Percentiles rank a stretch among this genome's conserved stretches.
phyloP scores from a whole-genome alignment of 1,140 invertebrate genomes.

The Aphidius gifuensis region DNA sequence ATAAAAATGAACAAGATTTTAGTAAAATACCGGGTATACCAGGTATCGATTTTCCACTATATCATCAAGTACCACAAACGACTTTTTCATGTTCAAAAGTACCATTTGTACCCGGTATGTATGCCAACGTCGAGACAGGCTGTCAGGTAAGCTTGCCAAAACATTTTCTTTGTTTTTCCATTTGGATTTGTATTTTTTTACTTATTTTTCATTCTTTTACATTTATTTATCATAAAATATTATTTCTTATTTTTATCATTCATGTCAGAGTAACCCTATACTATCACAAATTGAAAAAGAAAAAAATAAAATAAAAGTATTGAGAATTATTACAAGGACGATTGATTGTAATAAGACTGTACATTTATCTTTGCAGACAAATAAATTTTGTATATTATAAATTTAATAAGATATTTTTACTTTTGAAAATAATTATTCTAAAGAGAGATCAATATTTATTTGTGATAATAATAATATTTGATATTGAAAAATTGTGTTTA shows the following conservation, averaged over 20 bases:
- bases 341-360: slow-evolving; percentile 3
- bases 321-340: slow-evolving; percentile 30
- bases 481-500: too few species aligned
- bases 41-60: slow-evolving; percentile 76
- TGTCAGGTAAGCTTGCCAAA: slow-evolving; percentile 65
- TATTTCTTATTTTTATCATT: neutral
- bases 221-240: neutral
- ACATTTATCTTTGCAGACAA: too few species aligned
- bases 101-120: slow-evolving; percentile 77
- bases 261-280: too few species aligned
- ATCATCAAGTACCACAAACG: slow-evolving; percentile 72
- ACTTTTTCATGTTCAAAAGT: slow-evolving; percentile 74
- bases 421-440: too few species aligned
- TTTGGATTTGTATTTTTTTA: neutral
- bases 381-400: too few species aligned
- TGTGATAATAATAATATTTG: too few species aligned
- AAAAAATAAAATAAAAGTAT: slow-evolving; percentile 10
- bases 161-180: neutral
- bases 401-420: too few species aligned
- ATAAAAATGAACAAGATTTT: slow-evolving; percentile 70
- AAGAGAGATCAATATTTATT: too few species aligned
- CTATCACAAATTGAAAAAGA: slow-evolving; percentile 2
- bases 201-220: neutral
- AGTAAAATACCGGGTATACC: slow-evolving; percentile 74
- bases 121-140: slow-evolving; percentile 81